A percentile compares a stretch with the other conserved stretches of the same genome.
Evolutionary conservation across 2,113 vertebrate species (phyloP).

Genomic region (Scopus umbretta): DNA sequence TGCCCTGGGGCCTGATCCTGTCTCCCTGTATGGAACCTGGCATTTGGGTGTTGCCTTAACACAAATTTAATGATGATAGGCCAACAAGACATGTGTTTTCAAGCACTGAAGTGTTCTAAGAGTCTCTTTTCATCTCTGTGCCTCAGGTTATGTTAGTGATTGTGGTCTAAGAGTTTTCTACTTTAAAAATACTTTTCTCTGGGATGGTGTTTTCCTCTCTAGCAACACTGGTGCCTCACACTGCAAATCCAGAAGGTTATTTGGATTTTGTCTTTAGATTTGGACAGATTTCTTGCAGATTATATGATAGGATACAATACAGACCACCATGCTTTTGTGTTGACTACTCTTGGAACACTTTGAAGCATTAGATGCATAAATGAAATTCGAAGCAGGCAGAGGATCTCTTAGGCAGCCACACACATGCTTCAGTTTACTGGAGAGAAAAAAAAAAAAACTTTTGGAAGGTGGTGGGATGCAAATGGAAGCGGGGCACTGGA

Average conservation of each 20-base stretch:
- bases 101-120: neutral
- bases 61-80: neutral
- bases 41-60: neutral
- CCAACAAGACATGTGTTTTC: neutral
- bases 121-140: neutral
- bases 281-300: neutral
- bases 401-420: neutral
- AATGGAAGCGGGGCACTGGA: neutral
- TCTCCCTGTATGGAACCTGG: neutral
- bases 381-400: neutral
- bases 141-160: neutral
- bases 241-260: neutral
- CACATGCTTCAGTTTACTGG: fast-evolving
- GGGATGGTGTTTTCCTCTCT: neutral
- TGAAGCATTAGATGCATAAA: neutral
- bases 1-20: neutral
- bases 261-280: neutral
- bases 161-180: neutral
- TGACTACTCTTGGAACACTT: neutral
- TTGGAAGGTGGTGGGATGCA: neutral
- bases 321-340: fast-evolving
- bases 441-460: neutral
- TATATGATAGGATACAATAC: too few relatives aligned
- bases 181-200: neutral
- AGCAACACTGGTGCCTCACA: fast-evolving